These are phyloP conservation scores for Rhopilema esculentum DNA, from an alignment of 30 jellyfish, hydroid and myxozoan genomes.

Conservation along the genomic window DNA sequence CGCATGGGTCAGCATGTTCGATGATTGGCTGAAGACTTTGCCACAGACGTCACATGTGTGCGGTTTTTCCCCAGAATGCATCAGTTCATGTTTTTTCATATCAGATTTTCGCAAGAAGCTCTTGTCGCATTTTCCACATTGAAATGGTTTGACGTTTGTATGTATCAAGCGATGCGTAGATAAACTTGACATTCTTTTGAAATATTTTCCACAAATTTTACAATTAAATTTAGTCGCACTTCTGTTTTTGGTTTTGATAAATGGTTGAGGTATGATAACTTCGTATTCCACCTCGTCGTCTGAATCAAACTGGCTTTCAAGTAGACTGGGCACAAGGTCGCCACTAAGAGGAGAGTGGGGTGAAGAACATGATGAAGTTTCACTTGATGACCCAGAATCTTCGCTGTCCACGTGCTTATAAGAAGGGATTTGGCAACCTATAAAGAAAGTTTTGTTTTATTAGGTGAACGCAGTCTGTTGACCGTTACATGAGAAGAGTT, in stretches of 20 bases:
- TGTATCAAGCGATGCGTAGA: slow-evolving; percentile 95
- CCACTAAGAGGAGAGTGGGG: slow-evolving; percentile 25
- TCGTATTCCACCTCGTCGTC: slow-evolving; percentile 75
- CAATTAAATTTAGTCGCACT: slow-evolving; percentile 70
- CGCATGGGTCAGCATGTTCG: slow-evolving; percentile 92
- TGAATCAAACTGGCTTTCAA: slow-evolving; percentile 15
- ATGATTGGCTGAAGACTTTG: slow-evolving; percentile 94
- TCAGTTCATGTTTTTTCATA: slow-evolving; percentile 94
- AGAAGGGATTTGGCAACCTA: slow-evolving; percentile 29
- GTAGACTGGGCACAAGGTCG: slow-evolving; percentile 31
- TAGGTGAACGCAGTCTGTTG: too few relatives aligned
- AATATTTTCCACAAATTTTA: slow-evolving; percentile 83
- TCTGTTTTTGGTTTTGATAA: slow-evolving; percentile 39
- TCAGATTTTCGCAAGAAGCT: slow-evolving; percentile 89
- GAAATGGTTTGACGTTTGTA: slow-evolving; percentile 91
- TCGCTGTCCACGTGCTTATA: slow-evolving; percentile 32
- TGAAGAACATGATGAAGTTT: slow-evolving; percentile 36
- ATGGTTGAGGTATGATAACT: slow-evolving; percentile 58
- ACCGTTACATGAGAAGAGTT: too few relatives aligned
- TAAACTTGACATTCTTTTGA: slow-evolving; percentile 89
- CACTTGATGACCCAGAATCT: slow-evolving; percentile 52
- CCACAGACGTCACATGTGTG: slow-evolving; percentile 97
- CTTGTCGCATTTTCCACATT: slow-evolving; percentile 91
- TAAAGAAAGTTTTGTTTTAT: too few relatives aligned
- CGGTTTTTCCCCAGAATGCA: slow-evolving; percentile 97